These are phyloP conservation scores for Zelleria hepariella DNA, from an alignment of 2,888 invertebrate species.

Conservation along the genomic window DNA sequence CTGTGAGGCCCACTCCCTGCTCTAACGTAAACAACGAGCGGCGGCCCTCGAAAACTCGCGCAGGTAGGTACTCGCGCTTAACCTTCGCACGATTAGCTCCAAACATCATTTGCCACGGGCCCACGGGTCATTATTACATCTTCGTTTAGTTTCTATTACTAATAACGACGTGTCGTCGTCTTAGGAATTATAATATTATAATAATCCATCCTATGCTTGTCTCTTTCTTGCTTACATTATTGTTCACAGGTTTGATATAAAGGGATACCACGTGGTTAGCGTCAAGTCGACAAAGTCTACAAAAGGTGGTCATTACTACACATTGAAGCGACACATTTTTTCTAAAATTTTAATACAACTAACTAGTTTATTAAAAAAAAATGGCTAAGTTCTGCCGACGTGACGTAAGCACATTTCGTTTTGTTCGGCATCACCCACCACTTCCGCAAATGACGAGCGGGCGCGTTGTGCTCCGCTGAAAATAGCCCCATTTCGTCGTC, in stretches of 20 bases:
- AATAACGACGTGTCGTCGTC: neutral
- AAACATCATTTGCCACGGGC: neutral
- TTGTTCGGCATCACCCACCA: neutral
- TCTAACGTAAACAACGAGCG: slow-evolving; percentile 5
- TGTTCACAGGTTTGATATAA: too few relatives aligned
- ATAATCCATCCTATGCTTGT: too few relatives aligned
- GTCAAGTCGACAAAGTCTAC: too few relatives aligned
- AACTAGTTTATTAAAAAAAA: neutral
- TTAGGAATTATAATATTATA: too few relatives aligned
- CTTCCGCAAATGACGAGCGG: neutral
- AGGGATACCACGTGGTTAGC: too few relatives aligned
- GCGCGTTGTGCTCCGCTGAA: neutral
- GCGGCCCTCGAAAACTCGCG: neutral
- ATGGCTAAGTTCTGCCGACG: neutral
- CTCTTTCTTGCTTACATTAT: too few relatives aligned
- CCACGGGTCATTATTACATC: neutral
- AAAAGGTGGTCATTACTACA: too few relatives aligned
- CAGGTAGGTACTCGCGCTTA: neutral
- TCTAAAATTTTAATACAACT: too few relatives aligned
- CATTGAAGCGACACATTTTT: too few relatives aligned
- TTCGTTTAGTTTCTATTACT: neutral
- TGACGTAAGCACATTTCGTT: neutral
- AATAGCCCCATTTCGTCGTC: neutral
- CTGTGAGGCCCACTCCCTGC: slow-evolving; percentile 14
- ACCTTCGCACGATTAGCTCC: neutral